phyloP scores from a whole-genome alignment of 2,888 invertebrate genomes.

The Chloroclystis v-ata region DNA sequence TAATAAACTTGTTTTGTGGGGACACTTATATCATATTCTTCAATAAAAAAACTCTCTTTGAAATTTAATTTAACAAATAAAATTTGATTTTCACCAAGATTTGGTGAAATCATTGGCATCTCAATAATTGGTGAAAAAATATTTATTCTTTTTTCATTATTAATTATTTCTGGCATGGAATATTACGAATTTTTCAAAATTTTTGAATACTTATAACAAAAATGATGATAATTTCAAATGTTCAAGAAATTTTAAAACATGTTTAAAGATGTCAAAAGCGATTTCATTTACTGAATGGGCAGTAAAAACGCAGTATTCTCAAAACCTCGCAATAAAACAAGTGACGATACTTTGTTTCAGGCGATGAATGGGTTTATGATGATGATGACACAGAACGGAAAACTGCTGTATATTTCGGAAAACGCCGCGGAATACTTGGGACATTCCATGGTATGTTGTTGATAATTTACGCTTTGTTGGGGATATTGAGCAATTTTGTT shows the following conservation, averaged over 20 bases:
- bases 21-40: too few species aligned
- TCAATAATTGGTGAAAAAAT: too few species aligned
- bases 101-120: too few species aligned
- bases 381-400: constrained; percentile 99
- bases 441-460: constrained; percentile 87
- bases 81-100: too few species aligned
- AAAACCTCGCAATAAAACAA: constrained; percentile 5
- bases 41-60: too few species aligned
- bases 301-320: background rate
- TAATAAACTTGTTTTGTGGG: too few species aligned
- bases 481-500: too few species aligned
- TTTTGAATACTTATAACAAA: background rate
- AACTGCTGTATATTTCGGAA: constrained; percentile 98
- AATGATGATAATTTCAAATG: background rate
- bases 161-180: too few species aligned
- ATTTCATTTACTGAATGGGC: constrained; percentile 6
- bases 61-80: too few species aligned
- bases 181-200: too few species aligned
- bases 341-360: constrained; percentile 78
- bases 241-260: background rate
- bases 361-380: constrained; percentile 98
- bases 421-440: constrained; percentile 99
- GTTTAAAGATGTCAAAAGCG: constrained; percentile 36
- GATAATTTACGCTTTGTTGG: background rate
- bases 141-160: too few species aligned